phyloP scores from a whole-genome alignment of 1,140 invertebrate genomes.

The Rhynchophorus ferrugineus region DNA sequence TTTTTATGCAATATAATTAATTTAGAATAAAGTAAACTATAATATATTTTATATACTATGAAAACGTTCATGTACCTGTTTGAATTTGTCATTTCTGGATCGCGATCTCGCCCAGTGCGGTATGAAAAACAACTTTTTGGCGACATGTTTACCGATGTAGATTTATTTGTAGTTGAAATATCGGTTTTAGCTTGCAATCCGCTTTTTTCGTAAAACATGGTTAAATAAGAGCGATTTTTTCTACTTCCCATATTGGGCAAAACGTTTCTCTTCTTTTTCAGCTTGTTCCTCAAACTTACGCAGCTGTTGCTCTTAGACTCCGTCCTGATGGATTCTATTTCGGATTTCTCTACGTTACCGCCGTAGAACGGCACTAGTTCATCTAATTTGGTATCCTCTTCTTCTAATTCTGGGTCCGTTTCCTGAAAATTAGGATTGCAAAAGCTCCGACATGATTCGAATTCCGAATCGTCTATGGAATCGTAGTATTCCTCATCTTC shows the following conservation, averaged over 20 bases:
- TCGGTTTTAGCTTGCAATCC: constrained; percentile 2
- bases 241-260: neutral
- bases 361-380: constrained; percentile 16
- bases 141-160: constrained; percentile 9
- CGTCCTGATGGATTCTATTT: constrained; percentile 13
- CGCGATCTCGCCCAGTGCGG: too few species aligned
- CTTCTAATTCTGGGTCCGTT: constrained; percentile 5
- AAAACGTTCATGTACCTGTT: too few species aligned
- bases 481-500: constrained; percentile 18
- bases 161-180: constrained; percentile 3
- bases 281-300: constrained; percentile 1
- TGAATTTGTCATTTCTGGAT: too few species aligned
- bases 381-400: constrained; percentile 1
- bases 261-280: constrained; percentile 1
- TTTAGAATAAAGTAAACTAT: too few species aligned
- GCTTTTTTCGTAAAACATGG: constrained; percentile 26
- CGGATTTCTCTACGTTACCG: constrained; percentile 14
- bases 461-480: constrained; percentile 13
- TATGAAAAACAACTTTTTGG: constrained; percentile 14
- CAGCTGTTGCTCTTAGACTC: constrained; percentile 8
- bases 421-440: constrained; percentile 9
- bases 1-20: too few species aligned
- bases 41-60: too few species aligned
- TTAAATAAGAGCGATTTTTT: constrained; percentile 26
- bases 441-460: constrained; percentile 8